phyloP scores from a whole-genome alignment of 2,797 vertebrate genomes.

The Tokudaia muenninki region DNA sequence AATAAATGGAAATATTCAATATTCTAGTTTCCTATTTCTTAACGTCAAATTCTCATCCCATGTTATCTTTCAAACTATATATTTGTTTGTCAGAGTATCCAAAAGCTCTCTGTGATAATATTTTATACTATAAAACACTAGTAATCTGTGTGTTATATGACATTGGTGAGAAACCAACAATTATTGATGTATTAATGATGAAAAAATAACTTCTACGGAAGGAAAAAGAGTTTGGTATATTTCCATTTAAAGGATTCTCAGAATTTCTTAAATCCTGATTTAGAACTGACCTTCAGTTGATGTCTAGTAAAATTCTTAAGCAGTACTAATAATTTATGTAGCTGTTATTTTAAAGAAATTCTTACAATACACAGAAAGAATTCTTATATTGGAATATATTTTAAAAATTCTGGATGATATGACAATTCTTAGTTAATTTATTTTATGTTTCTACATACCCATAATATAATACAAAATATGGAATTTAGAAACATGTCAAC shows the following conservation, averaged over 20 bases:
- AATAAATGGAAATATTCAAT: not conserved
- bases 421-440: conserved; percentile 9
- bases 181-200: not conserved
- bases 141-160: not conserved
- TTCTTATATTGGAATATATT: not conserved
- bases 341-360: not conserved
- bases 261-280: not conserved
- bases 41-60: not conserved
- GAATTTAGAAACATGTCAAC: not conserved
- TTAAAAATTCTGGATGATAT: conserved; percentile 1
- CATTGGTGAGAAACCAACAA: not conserved
- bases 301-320: not conserved
- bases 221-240: not conserved
- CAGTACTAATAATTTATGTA: conserved; percentile 29
- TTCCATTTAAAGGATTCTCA: not conserved
- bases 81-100: not conserved
- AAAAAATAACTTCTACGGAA: not conserved
- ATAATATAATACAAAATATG: not conserved
- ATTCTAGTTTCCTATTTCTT: not conserved
- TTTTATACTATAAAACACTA: conserved; percentile 10
- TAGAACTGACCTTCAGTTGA: not conserved
- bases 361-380: not conserved
- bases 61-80: not conserved
- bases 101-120: not conserved
- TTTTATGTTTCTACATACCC: not conserved